phyloP scores from a whole-genome alignment of 2,888 invertebrate genomes.

The Platerodrilus igneus region DNA sequence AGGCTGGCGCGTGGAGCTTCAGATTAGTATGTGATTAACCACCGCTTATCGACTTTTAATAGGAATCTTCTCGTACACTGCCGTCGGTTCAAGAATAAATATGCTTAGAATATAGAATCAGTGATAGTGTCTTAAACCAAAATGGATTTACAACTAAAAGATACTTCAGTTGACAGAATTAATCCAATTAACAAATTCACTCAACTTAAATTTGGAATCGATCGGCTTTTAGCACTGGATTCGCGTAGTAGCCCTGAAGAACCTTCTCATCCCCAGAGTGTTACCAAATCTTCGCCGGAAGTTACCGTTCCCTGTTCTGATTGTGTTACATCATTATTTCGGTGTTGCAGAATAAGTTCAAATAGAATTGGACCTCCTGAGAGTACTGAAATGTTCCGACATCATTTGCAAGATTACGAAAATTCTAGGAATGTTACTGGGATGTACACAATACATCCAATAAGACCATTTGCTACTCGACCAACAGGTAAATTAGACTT shows the following conservation, averaged over 20 bases:
- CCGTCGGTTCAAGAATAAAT: slow-evolving; percentile 14
- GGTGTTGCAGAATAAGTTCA: slow-evolving; percentile 53
- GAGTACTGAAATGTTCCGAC: slow-evolving; percentile 17
- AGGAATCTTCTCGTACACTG: too few species aligned
- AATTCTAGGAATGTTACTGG: slow-evolving; percentile 13
- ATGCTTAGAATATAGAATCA: too few species aligned
- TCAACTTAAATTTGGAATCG: slow-evolving; percentile 66
- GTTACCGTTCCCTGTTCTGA: slow-evolving; percentile 56
- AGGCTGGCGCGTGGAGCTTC: slow-evolving; percentile 28
- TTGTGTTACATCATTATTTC: slow-evolving; percentile 60
- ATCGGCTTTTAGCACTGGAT: slow-evolving; percentile 60
- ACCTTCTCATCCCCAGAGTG: slow-evolving; percentile 11
- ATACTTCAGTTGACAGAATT: slow-evolving; percentile 6
- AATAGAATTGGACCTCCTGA: slow-evolving; percentile 13
- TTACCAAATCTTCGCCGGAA: slow-evolving; percentile 40
- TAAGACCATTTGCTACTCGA: slow-evolving; percentile 46
- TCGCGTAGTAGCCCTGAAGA: slow-evolving; percentile 12
- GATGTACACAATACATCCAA: slow-evolving; percentile 42
- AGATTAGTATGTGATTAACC: slow-evolving; percentile 30
- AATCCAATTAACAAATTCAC: slow-evolving; percentile 7
- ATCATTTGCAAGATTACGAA: slow-evolving; percentile 21
- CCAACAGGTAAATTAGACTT: slow-evolving; percentile 38
- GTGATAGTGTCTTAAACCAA: too few species aligned
- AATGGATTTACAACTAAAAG: slow-evolving; percentile 7
- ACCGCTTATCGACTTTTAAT: slow-evolving; percentile 26